These are phyloP conservation scores for Balanococcus diminutus DNA, from an alignment of 2,888 invertebrate species.

Conservation along the genomic window DNA sequence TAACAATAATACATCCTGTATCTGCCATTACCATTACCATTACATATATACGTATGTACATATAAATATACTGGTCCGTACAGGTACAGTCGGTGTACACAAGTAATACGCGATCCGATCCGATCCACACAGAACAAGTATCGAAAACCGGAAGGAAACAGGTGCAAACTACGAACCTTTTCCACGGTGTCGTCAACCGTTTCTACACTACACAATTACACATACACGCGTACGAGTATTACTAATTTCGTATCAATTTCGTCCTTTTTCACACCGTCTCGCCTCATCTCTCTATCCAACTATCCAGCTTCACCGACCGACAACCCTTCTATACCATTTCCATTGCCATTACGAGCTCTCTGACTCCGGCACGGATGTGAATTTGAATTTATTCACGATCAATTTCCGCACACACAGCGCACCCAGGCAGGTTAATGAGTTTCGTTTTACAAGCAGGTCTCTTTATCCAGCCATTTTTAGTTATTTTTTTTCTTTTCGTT, in stretches of 20 bases:
- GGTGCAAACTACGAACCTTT: conserved; percentile 43
- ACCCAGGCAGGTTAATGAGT: background rate
- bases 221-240: background rate
- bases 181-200: conserved; percentile 13
- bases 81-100: conserved; percentile 8
- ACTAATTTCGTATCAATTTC: conserved; percentile 16
- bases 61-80: background rate
- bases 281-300: background rate
- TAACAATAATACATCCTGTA: conserved; percentile 42
- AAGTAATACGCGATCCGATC: background rate
- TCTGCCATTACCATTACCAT: background rate
- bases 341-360: background rate
- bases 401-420: background rate
- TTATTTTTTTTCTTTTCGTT: background rate
- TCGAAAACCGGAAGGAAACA: conserved; percentile 48
- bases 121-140: background rate
- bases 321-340: background rate
- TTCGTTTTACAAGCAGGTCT: background rate
- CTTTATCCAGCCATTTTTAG: background rate
- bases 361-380: background rate
- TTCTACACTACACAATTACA: background rate
- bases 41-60: background rate
- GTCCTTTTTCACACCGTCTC: background rate
- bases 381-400: conserved; percentile 13
- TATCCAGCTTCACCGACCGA: background rate